Evolutionary conservation across 2,797 vertebrate species (phyloP), one percentile per base, ranked within the genome.

Genomic region (Buphagus erythrorhynchus): DNA sequence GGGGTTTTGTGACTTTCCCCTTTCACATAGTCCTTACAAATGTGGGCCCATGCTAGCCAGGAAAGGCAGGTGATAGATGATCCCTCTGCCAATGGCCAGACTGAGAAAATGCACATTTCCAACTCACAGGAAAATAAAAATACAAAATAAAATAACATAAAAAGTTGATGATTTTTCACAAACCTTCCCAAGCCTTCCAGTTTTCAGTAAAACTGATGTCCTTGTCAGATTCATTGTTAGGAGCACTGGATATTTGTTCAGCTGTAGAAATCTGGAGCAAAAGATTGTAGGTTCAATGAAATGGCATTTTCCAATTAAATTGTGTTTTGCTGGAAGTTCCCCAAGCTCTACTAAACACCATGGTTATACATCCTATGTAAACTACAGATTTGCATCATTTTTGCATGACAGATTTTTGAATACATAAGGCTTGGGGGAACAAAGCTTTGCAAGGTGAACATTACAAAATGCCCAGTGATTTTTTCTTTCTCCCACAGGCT

Each of bases 291-390:
- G 57, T 95, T 94, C 65, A 90, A 9, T 61, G 61, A 88, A 85
- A 85, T 57, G 26, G 38, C 49, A 87, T 91, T 95, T 94, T 88
- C 51, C 85, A 92, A 78, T 87, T 87, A 86, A 87, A 84, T 26
- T 25, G 10, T 86, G 35, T 87, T 95, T 85, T 87, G 24, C 59
- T 96, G 89, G 55, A 95, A 85, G 59, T 63, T 85, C 63, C 78
- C 61, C 63, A 91, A 79, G 62, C 61, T 63, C 57, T 83, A 28
- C 57, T 49, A 88, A 71, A 73, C 33, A 76, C 49, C 84, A 2
- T n/a, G 35, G 48, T 63, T 90, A 45, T 49, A 36, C 29, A 66
- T 48, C 42, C 62, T 55, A 68, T 42, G 54, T 58, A 83, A 65
- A 77, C 55, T 84, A 49, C 31, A 96, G 67, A 86, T 87, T 76